Evolutionary conservation across 2,797 vertebrate genomes (phyloP).

Genomic region (Pogoniulus pusillus): DNA sequence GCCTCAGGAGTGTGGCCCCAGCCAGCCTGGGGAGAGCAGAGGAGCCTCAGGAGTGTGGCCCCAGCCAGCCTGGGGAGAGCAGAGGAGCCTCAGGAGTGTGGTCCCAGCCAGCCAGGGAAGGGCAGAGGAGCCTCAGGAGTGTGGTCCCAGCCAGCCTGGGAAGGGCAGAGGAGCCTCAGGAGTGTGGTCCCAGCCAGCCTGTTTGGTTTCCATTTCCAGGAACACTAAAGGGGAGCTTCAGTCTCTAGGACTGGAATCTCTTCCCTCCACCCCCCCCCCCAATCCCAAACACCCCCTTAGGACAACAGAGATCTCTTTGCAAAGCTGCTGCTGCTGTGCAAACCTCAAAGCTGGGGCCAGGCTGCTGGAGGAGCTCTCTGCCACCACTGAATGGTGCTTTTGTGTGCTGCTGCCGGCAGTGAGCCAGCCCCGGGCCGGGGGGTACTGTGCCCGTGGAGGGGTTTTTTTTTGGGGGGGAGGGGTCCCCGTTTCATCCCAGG

Average conservation of each 20-base stretch:
- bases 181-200: not conserved
- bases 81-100: accelerated
- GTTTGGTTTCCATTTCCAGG: not conserved
- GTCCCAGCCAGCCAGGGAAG: not conserved
- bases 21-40: not conserved
- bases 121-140: accelerated
- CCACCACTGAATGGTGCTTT: constrained; percentile 12
- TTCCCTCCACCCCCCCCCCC: not conserved
- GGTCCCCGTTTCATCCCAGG: not conserved
- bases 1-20: accelerated
- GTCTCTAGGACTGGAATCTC: not conserved
- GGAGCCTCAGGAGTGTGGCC: accelerated
- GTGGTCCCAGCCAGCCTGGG: not conserved
- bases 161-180: accelerated
- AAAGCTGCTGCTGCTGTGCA: not conserved
- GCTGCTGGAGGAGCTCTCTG: not conserved
- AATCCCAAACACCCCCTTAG: accelerated
- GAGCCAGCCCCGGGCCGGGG: not conserved
- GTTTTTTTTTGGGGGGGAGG: accelerated
- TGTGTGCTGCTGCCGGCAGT: not conserved
- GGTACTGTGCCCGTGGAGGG: accelerated
- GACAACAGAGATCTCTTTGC: constrained; percentile 32
- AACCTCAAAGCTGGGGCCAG: not conserved
- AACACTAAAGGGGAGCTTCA: not conserved
- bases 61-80: not conserved